Evolutionary conservation across 2,888 invertebrate species (phyloP).

Genomic region (Octodonta nipae): DNA sequence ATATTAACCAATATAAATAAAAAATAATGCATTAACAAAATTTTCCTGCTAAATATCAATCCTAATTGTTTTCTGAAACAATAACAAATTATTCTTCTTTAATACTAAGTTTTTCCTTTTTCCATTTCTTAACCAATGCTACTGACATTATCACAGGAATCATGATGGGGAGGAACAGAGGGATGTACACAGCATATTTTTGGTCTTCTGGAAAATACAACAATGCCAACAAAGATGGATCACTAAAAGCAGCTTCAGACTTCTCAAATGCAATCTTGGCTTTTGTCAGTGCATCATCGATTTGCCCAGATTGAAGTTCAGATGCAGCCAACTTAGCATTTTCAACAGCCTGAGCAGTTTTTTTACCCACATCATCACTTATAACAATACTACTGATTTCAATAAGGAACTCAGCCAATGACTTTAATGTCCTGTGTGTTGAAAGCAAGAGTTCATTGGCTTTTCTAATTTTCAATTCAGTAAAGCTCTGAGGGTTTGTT

Average conservation of each 20-base stretch:
- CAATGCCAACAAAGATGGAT: slow-evolving; percentile 82
- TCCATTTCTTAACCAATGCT: slow-evolving; percentile 23
- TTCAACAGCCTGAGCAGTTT: slow-evolving; percentile 43
- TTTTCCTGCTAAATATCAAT: no score
- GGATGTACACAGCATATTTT: slow-evolving; percentile 98
- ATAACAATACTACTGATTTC: slow-evolving; percentile 93
- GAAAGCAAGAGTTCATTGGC: slow-evolving; percentile 30
- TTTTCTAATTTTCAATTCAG: slow-evolving; percentile 24
- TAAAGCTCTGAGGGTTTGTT: no score
- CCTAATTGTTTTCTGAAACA: no score
- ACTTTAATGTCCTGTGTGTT: slow-evolving; percentile 44
- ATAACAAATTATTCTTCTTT: no score
- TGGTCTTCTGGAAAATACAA: slow-evolving; percentile 98
- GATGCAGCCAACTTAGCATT: slow-evolving; percentile 47
- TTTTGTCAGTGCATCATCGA: slow-evolving; percentile 52
- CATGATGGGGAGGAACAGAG: slow-evolving; percentile 88
- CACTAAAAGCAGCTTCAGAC: slow-evolving; percentile 83
- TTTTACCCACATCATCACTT: slow-evolving; percentile 57
- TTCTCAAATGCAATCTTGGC: slow-evolving; percentile 65
- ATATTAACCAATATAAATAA: no score
- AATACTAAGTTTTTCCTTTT: slow-evolving; percentile 7
- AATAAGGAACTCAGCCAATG: slow-evolving; percentile 57
- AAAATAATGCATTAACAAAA: no score
- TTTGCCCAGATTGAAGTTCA: slow-evolving; percentile 40
- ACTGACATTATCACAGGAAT: slow-evolving; percentile 77